Evolutionary conservation across 2,797 vertebrate species (phyloP).

Genomic region (Myioborus melanocephalus): DNA sequence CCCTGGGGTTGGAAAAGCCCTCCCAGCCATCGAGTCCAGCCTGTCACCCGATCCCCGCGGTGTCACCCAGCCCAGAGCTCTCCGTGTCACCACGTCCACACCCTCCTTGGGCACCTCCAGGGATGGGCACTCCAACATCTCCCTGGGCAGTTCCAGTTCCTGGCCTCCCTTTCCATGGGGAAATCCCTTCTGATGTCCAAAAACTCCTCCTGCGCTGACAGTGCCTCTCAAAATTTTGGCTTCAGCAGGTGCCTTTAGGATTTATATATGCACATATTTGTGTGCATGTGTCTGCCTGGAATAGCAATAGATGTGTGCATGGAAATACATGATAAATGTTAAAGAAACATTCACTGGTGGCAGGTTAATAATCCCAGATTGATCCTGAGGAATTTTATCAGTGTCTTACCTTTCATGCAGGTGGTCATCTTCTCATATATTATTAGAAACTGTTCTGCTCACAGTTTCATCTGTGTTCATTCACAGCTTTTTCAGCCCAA

Average conservation of each 20-base stretch:
- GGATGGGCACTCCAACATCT: neutral
- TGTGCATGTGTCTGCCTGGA: accelerated
- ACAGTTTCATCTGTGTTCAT: neutral
- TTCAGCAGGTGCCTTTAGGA: neutral
- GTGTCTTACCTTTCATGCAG: accelerated
- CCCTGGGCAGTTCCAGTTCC: neutral
- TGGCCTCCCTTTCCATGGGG: neutral
- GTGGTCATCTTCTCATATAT: accelerated
- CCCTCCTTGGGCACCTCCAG: neutral
- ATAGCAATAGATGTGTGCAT: accelerated
- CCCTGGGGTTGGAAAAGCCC: neutral
- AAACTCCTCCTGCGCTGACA: neutral
- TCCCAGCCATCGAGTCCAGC: accelerated
- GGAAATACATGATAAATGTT: accelerated
- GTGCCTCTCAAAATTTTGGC: too few relatives aligned
- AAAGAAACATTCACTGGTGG: neutral
- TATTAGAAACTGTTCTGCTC: neutral
- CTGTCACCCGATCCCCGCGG: accelerated
- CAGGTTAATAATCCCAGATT: neutral
- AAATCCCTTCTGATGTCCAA: neutral
- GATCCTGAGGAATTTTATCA: neutral
- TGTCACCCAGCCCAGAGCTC: neutral
- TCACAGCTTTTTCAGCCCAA: neutral
- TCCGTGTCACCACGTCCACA: accelerated
- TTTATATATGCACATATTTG: accelerated